Evolutionary conservation across 2,888 invertebrate genomes (phyloP).

Genomic region (Euplagia quadripunctaria): DNA sequence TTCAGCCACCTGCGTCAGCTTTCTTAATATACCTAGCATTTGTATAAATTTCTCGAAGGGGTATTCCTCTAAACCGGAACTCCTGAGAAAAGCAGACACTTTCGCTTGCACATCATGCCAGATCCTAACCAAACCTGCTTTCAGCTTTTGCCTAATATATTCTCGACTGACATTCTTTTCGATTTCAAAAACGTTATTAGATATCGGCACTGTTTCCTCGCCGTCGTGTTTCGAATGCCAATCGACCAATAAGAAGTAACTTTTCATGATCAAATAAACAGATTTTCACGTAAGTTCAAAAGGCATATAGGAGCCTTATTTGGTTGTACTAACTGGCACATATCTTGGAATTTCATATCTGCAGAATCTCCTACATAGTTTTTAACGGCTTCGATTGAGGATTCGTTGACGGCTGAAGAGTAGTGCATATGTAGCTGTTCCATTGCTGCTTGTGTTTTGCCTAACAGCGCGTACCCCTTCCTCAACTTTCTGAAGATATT

Average conservation of each 20-base stretch:
- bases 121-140: constrained; percentile 94
- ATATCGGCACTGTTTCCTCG: constrained; percentile 62
- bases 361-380: constrained; percentile 75
- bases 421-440: constrained; percentile 98
- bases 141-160: constrained; percentile 95
- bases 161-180: constrained; percentile 91
- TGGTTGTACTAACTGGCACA: constrained; percentile 89
- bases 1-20: constrained; percentile 95
- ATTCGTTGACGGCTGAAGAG: constrained; percentile 95
- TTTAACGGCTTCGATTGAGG: constrained; percentile 89
- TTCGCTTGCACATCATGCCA: constrained; percentile 98
- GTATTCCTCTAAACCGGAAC: constrained; percentile 93
- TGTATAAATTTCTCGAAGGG: constrained; percentile 98
- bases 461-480: constrained; percentile 95
- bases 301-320: constrained; percentile 89
- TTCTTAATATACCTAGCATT: constrained; percentile 94
- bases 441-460: constrained; percentile 97
- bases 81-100: constrained; percentile 93
- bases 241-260: constrained; percentile 91
- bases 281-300: constrained; percentile 94
- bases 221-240: constrained; percentile 90
- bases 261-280: constrained; percentile 94
- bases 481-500: constrained; percentile 94
- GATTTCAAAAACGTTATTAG: constrained; percentile 82
- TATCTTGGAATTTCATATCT: constrained; percentile 91